These are phyloP conservation scores for Byasa hedistus DNA, from an alignment of 2,888 invertebrate genomes.

Conservation along the genomic window DNA sequence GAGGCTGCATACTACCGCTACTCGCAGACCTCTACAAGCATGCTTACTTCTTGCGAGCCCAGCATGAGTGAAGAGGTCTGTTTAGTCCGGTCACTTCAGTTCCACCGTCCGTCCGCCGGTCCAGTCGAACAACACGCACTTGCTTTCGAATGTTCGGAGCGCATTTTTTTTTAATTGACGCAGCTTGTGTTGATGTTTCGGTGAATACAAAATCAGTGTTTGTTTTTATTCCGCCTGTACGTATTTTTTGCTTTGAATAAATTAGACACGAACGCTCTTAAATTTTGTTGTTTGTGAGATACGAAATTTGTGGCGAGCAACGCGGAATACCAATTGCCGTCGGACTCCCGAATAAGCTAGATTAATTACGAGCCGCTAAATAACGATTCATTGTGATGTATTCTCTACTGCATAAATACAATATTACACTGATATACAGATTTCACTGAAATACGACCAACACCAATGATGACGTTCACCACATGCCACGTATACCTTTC, in stretches of 20 bases:
- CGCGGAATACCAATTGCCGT: conserved; percentile 16
- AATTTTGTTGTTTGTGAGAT: conserved; percentile 8
- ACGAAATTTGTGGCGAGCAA: conserved; percentile 7
- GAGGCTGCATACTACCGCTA: conserved; percentile 50
- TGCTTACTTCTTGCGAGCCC: neutral
- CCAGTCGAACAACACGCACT: conserved; percentile 34
- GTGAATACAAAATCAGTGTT: conserved; percentile 1
- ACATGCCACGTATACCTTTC: too few species aligned
- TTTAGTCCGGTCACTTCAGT: conserved; percentile 33
- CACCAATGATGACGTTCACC: neutral
- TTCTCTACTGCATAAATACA: neutral
- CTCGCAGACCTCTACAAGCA: conserved; percentile 30
- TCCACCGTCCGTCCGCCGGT: conserved; percentile 30
- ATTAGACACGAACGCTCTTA: conserved; percentile 18
- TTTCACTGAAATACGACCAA: neutral
- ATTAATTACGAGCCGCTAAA: conserved; percentile 17
- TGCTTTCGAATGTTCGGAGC: conserved; percentile 27
- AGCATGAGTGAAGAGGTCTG: conserved; percentile 13
- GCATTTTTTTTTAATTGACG: conserved; percentile 15
- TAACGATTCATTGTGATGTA: conserved; percentile 4
- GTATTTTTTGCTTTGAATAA: conserved; percentile 18
- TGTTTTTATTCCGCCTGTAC: conserved; percentile 13
- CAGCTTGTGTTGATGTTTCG: conserved; percentile 10
- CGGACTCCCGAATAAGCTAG: conserved; percentile 12
- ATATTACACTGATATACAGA: neutral